Base-by-base conservation (phyloP, 2,888 invertebrate genomes). In the Scrobipalpa costella region DNA sequence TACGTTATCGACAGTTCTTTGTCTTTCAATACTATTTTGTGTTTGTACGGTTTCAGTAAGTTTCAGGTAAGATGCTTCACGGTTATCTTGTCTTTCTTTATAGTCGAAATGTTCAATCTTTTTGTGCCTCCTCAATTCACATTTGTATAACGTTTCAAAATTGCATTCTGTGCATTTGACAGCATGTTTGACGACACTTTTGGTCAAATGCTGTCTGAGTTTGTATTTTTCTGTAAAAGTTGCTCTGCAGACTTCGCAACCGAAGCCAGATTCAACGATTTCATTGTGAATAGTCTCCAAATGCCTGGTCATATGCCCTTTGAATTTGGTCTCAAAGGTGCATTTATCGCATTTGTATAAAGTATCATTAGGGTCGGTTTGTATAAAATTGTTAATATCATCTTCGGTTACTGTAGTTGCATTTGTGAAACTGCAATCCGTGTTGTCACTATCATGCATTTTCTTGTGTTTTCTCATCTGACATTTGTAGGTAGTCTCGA, bases 291-390 rank as follows among this genome's bases (percentile, higher is more conserved):
- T 81, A 66, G 84, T 82, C 0, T 84, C 81, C 8, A 87, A 65
- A 70, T 87, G 87, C 17, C 86, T 77, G 0, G 76, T 73, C 0
- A 87, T 85, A 63, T 85, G 85, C 0, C 87, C 87, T 65, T 86
- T 83, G 33, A 74, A 83, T 57, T 79, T 80, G 0, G 86, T 85
- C 0, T 75, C 72, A 57, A 85, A 87, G 0, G 83, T 78, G 19
- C 87, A 86, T 47, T 86, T 83, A 44, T 86, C 85, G 40, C 87
- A 87, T 47, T 79, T 76, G 13, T 52, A 52, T 52, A 21, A 21
- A 11, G 50, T 40, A 71, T 52, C 21, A 13, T 13, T 52, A 21
- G 19, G 50, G 13, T 52, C 21, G 0, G 19, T 52, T 21, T 52
- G 27, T 5, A 52, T 52, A 13, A 21, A 52, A 5, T 52, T 21